phyloP scores from a whole-genome alignment of 92 coral and sea anemone species.

The Muricea muricata region DNA sequence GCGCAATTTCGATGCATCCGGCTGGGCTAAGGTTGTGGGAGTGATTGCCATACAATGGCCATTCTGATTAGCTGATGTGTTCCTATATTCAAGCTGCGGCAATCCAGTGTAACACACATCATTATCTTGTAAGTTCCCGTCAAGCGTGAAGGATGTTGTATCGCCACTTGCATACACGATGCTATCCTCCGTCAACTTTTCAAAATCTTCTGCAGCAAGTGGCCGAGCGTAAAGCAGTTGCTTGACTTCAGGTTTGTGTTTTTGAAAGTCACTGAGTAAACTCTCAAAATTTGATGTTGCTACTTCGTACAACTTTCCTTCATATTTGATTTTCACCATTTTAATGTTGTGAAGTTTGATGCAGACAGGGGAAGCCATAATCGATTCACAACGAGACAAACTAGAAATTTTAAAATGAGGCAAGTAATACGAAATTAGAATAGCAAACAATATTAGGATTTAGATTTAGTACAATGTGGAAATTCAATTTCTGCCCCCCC shows the following conservation, averaged over 20 bases:
- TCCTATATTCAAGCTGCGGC: background rate
- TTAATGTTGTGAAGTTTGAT: conserved; percentile 44
- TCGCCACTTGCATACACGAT: conserved; percentile 38
- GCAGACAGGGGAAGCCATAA: conserved; percentile 30
- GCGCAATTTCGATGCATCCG: conserved; percentile 8
- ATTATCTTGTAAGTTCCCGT: conserved; percentile 12
- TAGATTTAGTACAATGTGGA: too few species aligned
- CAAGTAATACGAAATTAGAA: background rate
- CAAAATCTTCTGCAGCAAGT: conserved; percentile 26
- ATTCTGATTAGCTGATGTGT: background rate
- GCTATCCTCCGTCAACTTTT: conserved; percentile 27
- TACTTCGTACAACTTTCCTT: conserved; percentile 35
- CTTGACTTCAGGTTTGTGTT: conserved; percentile 39
- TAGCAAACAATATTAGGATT: background rate
- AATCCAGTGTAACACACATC: background rate
- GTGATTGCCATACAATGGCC: conserved; percentile 15
- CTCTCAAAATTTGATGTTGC: conserved; percentile 32
- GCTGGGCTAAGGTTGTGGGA: background rate
- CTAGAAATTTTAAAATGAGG: background rate
- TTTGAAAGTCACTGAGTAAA: conserved; percentile 38
- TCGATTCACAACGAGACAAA: background rate
- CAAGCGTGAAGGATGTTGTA: background rate
- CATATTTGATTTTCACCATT: conserved; percentile 38
- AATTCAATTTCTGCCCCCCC: too few species aligned
- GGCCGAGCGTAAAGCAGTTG: conserved; percentile 43